A percentile compares a stretch with the other conserved stretches of the same genome.
phyloP scores from a whole-genome alignment of 2,888 invertebrate species.

The Agriopis aurantiaria region DNA sequence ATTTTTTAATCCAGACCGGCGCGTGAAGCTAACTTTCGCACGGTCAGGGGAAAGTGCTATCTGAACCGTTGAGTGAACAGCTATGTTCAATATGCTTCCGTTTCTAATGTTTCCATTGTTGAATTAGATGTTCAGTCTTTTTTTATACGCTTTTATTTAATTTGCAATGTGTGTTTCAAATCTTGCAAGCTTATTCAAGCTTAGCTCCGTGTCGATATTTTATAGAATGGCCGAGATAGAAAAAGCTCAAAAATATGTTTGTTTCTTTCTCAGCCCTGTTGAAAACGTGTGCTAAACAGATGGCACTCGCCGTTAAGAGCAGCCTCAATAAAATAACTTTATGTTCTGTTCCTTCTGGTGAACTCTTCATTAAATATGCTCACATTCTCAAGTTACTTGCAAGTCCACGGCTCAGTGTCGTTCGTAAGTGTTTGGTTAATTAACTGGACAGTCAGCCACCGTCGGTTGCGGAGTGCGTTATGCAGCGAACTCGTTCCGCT shows the following conservation, averaged over 20 bases:
- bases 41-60: constrained; percentile 13
- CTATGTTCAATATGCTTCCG: constrained; percentile 5
- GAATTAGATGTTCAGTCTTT: neutral
- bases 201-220: no score
- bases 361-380: neutral
- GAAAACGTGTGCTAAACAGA: no score
- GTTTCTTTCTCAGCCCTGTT: no score
- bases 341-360: no score
- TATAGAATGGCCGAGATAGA: no score
- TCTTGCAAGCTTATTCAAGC: no score
- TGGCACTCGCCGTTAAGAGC: neutral
- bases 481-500: constrained; percentile 23
- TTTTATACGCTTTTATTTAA: no score
- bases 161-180: no score
- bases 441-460: constrained; percentile 19
- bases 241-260: no score
- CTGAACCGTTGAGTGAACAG: constrained; percentile 3
- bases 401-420: neutral
- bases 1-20: constrained; percentile 22
- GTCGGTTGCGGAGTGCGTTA: constrained; percentile 21
- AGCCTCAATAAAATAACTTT: no score
- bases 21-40: constrained; percentile 18
- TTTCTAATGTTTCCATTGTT: constrained; percentile 1
- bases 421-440: constrained; percentile 5
- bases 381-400: neutral